phyloP scores from a whole-genome alignment of 2,113 vertebrate genomes.

The Apus apus region DNA sequence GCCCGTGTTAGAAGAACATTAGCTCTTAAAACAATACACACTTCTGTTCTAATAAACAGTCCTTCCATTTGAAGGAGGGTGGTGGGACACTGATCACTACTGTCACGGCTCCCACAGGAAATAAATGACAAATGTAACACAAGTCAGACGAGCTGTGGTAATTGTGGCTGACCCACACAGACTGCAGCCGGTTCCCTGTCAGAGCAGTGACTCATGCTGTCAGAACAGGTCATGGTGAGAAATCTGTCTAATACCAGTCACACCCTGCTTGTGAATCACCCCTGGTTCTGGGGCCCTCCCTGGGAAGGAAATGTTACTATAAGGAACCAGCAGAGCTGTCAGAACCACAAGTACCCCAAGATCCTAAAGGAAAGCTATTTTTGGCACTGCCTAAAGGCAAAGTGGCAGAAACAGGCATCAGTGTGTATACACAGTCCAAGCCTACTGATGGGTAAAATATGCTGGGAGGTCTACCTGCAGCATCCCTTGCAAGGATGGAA shows the following conservation, averaged over 20 bases:
- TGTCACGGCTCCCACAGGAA: background rate
- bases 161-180: background rate
- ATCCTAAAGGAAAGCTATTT: background rate
- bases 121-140: background rate
- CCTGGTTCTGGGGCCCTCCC: background rate
- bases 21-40: background rate
- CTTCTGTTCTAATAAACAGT: constrained; percentile 16
- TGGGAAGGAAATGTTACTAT: background rate
- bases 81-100: background rate
- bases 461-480: background rate
- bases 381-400: background rate
- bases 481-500: background rate
- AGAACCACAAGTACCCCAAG: background rate
- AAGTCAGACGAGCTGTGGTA: background rate
- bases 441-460: background rate
- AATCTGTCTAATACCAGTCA: background rate
- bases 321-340: background rate
- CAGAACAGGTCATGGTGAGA: background rate
- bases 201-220: background rate
- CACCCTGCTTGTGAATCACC: background rate
- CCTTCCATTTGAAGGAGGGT: background rate
- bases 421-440: background rate
- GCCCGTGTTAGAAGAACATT: background rate
- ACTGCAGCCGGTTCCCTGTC: background rate
- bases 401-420: background rate